Evolutionary conservation across 1,140 invertebrate genomes (phyloP).

Genomic region (Drosophila navojoa): DNA sequence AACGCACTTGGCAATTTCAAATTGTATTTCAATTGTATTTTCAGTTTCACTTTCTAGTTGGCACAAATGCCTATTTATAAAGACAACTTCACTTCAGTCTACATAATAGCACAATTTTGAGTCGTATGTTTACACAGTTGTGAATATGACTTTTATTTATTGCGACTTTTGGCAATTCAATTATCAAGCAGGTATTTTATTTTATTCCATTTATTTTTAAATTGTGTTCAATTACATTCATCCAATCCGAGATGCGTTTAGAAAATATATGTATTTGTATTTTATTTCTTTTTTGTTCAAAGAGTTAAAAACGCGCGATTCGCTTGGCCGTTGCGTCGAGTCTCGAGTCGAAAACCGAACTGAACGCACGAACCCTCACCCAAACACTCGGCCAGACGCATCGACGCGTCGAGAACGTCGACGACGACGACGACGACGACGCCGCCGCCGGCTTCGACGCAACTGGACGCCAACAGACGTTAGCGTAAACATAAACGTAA

Average conservation of each 20-base stretch:
- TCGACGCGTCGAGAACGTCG: slow-evolving; percentile 25
- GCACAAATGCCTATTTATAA: slow-evolving; percentile 35
- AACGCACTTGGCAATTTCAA: slow-evolving; percentile 21
- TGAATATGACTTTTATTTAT: background rate
- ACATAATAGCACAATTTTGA: background rate
- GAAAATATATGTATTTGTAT: slow-evolving; percentile 29
- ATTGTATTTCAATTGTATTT: slow-evolving; percentile 12
- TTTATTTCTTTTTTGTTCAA: slow-evolving; percentile 1
- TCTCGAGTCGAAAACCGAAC: slow-evolving; percentile 72
- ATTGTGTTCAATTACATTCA: slow-evolving; percentile 19
- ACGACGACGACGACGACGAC: slow-evolving; percentile 13
- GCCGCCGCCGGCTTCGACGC: background rate
- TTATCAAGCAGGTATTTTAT: background rate
- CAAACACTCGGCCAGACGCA: slow-evolving; percentile 35
- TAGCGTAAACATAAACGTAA: slow-evolving; percentile 3
- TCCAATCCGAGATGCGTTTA: slow-evolving; percentile 29
- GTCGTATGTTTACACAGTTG: background rate
- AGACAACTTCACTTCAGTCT: background rate
- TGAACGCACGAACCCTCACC: slow-evolving; percentile 47
- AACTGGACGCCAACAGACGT: slow-evolving; percentile 24
- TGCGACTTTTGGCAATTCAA: slow-evolving; percentile 1
- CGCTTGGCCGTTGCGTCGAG: slow-evolving; percentile 38
- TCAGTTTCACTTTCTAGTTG: slow-evolving; percentile 31
- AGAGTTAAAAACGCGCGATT: slow-evolving; percentile 36
- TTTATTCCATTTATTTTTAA: background rate